Evolutionary conservation across 2,888 invertebrate genomes (phyloP).

Genomic region (Leptopilina myrica): DNA sequence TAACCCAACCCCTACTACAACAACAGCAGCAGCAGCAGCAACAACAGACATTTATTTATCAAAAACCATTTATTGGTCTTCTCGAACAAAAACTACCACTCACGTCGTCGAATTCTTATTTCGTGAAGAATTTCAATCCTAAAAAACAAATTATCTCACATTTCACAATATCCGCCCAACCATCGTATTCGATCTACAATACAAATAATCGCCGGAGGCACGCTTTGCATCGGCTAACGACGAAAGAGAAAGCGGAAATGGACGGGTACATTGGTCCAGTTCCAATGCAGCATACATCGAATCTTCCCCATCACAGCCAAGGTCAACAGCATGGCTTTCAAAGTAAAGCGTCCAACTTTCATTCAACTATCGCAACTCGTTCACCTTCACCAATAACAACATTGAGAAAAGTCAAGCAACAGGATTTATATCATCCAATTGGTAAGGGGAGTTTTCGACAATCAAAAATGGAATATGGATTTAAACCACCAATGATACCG

Average conservation of each 20-base stretch:
- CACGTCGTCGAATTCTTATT: slow-evolving; percentile 34
- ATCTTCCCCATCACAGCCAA: slow-evolving; percentile 58
- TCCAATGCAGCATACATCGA: slow-evolving; percentile 73
- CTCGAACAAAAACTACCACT: slow-evolving; percentile 41
- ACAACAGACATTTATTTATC: slow-evolving; percentile 58
- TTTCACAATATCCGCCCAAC: slow-evolving; percentile 28
- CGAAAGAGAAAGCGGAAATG: slow-evolving; percentile 51
- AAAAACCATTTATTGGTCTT: slow-evolving; percentile 57
- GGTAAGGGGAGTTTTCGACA: slow-evolving; percentile 80
- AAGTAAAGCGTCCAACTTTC: slow-evolving; percentile 49
- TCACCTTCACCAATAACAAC: slow-evolving; percentile 53
- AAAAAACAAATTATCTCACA: slow-evolving; percentile 43
- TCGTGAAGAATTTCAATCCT: slow-evolving; percentile 23
- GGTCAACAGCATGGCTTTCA: slow-evolving; percentile 53
- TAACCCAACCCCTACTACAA: slow-evolving; percentile 46
- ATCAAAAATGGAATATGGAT: slow-evolving; percentile 88
- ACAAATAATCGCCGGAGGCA: slow-evolving; percentile 56
- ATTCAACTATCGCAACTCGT: slow-evolving; percentile 50
- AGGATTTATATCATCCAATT: slow-evolving; percentile 77
- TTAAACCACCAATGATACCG: slow-evolving; percentile 88
- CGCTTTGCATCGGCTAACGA: slow-evolving; percentile 47
- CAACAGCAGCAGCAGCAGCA: slow-evolving; percentile 46
- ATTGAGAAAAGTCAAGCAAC: slow-evolving; percentile 75
- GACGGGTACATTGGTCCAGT: slow-evolving; percentile 78
- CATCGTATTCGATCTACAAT: slow-evolving; percentile 47